phyloP scores from a whole-genome alignment of 2,797 vertebrate species.

The Gallinago nigripennis region DNA sequence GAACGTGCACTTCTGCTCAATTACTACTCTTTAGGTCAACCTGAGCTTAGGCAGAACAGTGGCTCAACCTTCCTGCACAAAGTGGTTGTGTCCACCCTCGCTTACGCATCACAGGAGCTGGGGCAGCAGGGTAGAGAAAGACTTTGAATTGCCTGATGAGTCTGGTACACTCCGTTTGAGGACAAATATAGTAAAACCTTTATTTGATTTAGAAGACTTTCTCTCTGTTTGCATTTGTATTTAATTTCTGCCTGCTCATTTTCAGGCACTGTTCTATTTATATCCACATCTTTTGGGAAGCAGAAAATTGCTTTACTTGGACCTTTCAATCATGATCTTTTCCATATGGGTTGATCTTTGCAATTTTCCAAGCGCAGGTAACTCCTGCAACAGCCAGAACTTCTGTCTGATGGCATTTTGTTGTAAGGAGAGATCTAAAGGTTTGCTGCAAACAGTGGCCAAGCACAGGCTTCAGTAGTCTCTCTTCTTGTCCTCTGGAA shows the following conservation, averaged over 20 bases:
- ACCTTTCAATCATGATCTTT: conserved; percentile 45
- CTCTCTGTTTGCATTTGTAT: not conserved
- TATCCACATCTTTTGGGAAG: conserved; percentile 41
- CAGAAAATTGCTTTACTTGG: conserved; percentile 58
- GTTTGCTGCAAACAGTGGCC: not conserved
- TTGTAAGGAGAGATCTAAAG: not conserved
- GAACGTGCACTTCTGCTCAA: not conserved
- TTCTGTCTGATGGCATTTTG: not conserved
- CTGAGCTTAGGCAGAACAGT: not conserved
- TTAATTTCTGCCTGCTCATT: conserved; percentile 44
- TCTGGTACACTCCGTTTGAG: not conserved
- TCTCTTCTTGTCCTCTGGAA: not conserved
- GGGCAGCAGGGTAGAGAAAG: not conserved
- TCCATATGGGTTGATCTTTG: conserved; percentile 31
- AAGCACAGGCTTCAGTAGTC: not conserved
- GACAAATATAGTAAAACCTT: not conserved
- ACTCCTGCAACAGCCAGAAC: not conserved
- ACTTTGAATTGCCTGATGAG: not conserved
- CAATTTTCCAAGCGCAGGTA: conserved; percentile 28
- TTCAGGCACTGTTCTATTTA: conserved; percentile 47
- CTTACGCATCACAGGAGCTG: not conserved
- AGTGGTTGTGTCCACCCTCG: not conserved
- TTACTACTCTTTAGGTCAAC: not conserved
- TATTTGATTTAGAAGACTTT: not conserved
- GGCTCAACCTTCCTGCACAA: not conserved